phyloP scores from a whole-genome alignment of 2,113 vertebrate genomes.

The Tetraodon nigroviridis region DNA sequence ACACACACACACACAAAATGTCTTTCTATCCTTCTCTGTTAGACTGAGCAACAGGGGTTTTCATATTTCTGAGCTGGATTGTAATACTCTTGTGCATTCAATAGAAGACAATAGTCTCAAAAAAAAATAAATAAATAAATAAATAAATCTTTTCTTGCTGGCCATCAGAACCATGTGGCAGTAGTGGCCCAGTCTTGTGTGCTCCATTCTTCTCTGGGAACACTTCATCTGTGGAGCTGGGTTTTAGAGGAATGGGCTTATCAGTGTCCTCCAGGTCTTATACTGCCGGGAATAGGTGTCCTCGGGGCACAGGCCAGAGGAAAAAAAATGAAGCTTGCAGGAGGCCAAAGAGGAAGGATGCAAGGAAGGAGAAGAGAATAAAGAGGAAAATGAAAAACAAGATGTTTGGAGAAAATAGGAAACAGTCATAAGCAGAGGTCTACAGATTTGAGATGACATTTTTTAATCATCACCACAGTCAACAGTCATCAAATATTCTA shows the following conservation, averaged over 20 bases:
- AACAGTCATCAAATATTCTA: not conserved
- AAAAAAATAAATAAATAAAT: too few species aligned
- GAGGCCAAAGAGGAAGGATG: constrained; percentile 6
- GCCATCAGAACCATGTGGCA: constrained; percentile 20
- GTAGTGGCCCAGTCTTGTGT: constrained; percentile 18
- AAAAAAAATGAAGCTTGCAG: constrained; percentile 18
- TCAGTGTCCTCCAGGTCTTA: constrained; percentile 69
- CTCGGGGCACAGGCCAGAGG: constrained; percentile 16
- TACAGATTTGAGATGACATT: constrained; percentile 3
- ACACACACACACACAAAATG: too few species aligned
- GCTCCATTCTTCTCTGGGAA: constrained; percentile 40
- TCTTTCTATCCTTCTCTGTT: not conserved
- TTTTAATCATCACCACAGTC: constrained; percentile 10
- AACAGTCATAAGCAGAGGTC: constrained; percentile 3
- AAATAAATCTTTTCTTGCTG: too few species aligned
- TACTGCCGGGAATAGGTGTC: constrained; percentile 53
- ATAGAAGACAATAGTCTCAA: too few species aligned
- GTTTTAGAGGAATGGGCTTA: constrained; percentile 67
- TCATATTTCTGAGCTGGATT: not conserved
- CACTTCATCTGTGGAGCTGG: constrained; percentile 52
- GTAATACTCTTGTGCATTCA: too few species aligned
- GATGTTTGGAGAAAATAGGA: constrained; percentile 12
- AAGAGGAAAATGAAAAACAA: constrained; percentile 12
- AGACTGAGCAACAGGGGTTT: constrained; percentile 22
- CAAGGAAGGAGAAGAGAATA: constrained; percentile 16